Percentiles rank a stretch among this genome's conserved stretches.
phyloP scores from a whole-genome alignment of 2,797 vertebrate species.

The Pyrrhura leucotis region DNA sequence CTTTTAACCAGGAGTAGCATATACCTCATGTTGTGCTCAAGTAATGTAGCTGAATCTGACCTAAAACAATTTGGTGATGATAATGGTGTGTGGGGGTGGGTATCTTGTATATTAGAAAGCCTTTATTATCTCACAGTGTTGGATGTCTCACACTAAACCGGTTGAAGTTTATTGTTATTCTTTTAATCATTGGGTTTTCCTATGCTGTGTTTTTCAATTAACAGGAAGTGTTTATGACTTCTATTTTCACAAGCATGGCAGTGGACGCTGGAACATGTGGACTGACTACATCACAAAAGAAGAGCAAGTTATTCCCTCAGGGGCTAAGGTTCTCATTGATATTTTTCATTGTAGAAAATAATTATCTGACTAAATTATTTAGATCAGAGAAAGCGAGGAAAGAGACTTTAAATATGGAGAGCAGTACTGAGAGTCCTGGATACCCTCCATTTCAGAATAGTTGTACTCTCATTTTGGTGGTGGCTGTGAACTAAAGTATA shows the following conservation, averaged over 20 bases:
- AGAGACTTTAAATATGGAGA: neutral
- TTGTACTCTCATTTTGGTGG: neutral
- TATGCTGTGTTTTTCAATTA: neutral
- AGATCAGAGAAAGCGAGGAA: neutral
- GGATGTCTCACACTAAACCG: neutral
- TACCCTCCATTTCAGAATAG: neutral
- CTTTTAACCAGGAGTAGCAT: neutral
- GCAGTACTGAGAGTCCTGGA: neutral
- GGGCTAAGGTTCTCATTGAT: constrained; percentile 80
- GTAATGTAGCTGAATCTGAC: neutral
- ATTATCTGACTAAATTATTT: neutral
- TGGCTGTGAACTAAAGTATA: neutral
- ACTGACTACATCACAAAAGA: constrained; percentile 85
- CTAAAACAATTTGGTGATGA: neutral
- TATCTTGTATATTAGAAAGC: neutral
- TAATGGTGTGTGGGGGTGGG: neutral
- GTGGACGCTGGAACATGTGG: constrained; percentile 88
- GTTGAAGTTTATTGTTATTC: neutral
- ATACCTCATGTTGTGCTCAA: neutral
- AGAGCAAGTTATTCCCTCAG: constrained; percentile 79
- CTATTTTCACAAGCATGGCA: constrained; percentile 86
- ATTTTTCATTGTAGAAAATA: constrained; percentile 1
- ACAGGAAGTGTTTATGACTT: constrained; percentile 92
- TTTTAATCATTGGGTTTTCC: neutral
- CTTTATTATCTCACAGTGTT: neutral